phyloP scores from a whole-genome alignment of 2,888 invertebrate species.

The Eupithecia tripunctaria region DNA sequence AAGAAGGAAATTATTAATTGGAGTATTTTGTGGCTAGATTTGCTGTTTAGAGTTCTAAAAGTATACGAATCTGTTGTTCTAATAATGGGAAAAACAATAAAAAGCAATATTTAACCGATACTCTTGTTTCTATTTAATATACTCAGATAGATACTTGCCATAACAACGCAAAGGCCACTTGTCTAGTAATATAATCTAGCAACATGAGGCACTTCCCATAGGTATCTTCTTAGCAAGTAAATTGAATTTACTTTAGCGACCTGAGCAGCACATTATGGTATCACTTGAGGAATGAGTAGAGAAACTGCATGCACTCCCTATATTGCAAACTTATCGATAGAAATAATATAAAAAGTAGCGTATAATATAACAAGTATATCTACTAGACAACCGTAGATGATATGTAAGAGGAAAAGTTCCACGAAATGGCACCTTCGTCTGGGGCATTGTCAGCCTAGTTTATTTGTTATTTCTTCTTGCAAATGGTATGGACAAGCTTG shows the following conservation, averaged over 20 bases:
- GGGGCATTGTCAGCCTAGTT: no score
- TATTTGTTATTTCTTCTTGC: no score
- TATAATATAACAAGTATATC: no score
- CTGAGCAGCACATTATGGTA: slow-evolving; percentile 16
- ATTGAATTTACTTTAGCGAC: slow-evolving; percentile 33
- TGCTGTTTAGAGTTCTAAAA: neutral
- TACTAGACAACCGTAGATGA: no score
- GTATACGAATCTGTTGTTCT: no score
- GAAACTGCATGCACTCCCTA: neutral
- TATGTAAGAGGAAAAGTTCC: no score
- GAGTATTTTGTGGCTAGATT: neutral
- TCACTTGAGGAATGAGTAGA: neutral
- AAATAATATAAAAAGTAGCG: no score
- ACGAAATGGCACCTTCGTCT: no score
- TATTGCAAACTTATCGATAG: no score
- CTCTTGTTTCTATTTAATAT: neutral
- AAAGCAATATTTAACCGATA: no score
- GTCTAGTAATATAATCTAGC: neutral
- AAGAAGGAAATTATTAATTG: neutral
- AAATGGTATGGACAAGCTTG: no score
- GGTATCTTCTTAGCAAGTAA: slow-evolving; percentile 20
- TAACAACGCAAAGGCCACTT: neutral
- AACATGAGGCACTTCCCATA: neutral
- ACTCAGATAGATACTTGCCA: neutral
- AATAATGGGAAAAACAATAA: no score